These are phyloP conservation scores for Pangasianodon gigas DNA, from an alignment of 2,113 vertebrate genomes.

Conservation along the genomic window DNA sequence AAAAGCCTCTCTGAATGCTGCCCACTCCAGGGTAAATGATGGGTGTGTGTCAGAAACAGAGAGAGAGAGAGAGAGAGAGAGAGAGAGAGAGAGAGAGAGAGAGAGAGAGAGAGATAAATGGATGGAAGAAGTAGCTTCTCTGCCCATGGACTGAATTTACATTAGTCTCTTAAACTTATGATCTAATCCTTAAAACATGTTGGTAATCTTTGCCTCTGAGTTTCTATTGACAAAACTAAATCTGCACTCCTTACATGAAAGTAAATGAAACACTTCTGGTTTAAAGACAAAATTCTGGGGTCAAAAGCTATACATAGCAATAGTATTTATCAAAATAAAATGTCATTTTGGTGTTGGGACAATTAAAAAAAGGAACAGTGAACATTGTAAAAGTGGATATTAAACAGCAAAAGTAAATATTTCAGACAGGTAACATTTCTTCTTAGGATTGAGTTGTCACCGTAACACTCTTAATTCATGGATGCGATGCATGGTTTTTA, in stretches of 20 bases:
- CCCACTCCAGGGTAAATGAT: conserved; percentile 31
- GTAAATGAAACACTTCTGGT: neutral
- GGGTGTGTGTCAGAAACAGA: conserved; percentile 6
- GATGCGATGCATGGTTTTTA: neutral
- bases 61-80: neutral
- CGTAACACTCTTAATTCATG: neutral
- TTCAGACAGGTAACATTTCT: conserved; percentile 33
- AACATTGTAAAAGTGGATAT: neutral
- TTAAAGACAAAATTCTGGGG: neutral
- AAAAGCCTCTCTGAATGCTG: conserved; percentile 26
- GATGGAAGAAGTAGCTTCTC: neutral
- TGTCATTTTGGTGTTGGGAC: neutral
- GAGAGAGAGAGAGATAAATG: neutral
- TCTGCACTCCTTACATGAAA: neutral
- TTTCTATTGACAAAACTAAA: neutral
- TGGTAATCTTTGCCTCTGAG: neutral
- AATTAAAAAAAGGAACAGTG: neutral
- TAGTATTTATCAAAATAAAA: neutral
- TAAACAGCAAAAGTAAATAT: conserved; percentile 20
- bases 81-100: neutral
- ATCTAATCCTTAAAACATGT: neutral
- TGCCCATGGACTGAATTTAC: conserved; percentile 29
- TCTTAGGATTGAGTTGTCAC: neutral
- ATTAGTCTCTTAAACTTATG: neutral
- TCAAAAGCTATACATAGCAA: neutral